phyloP scores from a whole-genome alignment of 1,140 invertebrate genomes.

The Metaphire vulgaris region DNA sequence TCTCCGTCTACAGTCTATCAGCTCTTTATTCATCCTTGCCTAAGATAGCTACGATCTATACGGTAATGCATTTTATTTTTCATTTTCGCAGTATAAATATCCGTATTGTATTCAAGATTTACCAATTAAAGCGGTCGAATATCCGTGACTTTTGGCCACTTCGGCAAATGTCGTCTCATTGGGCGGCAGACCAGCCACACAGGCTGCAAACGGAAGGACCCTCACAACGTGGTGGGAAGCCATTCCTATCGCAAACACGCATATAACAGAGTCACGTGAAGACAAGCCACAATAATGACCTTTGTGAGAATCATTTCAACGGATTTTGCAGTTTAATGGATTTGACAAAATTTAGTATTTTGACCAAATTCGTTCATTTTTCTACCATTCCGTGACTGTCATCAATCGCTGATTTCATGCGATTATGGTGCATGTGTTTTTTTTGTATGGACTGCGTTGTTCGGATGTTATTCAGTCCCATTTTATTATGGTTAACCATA shows the following conservation, averaged over 20 bases:
- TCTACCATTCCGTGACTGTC: no score
- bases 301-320: neutral
- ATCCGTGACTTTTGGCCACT: constrained; percentile 35
- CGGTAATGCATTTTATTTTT: neutral
- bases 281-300: neutral
- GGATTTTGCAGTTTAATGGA: neutral
- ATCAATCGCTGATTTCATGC: no score
- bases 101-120: constrained; percentile 26
- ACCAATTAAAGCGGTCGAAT: constrained; percentile 43
- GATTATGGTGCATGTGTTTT: no score
- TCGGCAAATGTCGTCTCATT: constrained; percentile 44
- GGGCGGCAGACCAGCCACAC: constrained; percentile 38
- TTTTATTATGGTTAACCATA: no score
- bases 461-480: no score
- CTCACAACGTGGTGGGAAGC: constrained; percentile 32
- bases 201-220: constrained; percentile 37
- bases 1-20: neutral
- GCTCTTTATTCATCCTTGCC: neutral
- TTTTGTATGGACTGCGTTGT: no score
- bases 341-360: constrained; percentile 3
- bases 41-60: neutral
- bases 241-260: constrained; percentile 33
- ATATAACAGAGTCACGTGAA: neutral
- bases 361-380: constrained; percentile 23
- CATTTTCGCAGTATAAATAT: neutral